phyloP scores from a whole-genome alignment of 1,140 invertebrate species.

The Riptortus pedestris region DNA sequence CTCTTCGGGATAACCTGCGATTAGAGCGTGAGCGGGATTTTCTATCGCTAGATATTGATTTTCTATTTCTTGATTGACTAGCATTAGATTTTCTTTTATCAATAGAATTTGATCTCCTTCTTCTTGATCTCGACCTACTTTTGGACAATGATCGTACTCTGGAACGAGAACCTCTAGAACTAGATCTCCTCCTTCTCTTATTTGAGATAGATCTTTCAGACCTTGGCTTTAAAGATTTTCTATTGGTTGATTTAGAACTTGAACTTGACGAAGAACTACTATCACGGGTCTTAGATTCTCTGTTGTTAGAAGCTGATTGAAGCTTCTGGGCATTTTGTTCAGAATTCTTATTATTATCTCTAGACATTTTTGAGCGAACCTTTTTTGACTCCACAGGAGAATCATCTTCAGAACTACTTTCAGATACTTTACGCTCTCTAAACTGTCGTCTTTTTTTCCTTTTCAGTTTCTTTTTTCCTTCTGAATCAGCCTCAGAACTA shows the following conservation, averaged over 20 bases:
- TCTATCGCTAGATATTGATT: neutral
- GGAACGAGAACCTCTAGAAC: neutral
- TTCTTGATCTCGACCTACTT: constrained; percentile 30
- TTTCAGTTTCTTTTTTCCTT: constrained; percentile 29
- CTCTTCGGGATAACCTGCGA: neutral
- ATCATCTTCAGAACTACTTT: constrained; percentile 1
- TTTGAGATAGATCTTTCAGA: neutral
- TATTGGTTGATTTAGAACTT: neutral
- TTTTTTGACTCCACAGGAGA: neutral
- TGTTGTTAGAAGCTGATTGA: neutral
- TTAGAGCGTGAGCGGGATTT: neutral
- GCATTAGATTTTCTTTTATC: neutral
- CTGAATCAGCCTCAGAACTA: constrained; percentile 29
- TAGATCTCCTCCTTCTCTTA: neutral
- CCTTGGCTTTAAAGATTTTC: neutral
- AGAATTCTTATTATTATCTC: neutral
- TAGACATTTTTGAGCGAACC: neutral
- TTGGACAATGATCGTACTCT: constrained; percentile 33
- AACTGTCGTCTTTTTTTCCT: constrained; percentile 27
- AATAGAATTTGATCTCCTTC: constrained; percentile 4
- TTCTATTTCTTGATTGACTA: neutral
- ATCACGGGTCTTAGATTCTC: neutral
- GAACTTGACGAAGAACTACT: neutral
- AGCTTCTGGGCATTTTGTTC: neutral
- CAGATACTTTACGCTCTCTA: constrained; percentile 25